Conservation (phyloP, 2,888 invertebrate genomes). For the Aspidiotus rigidus region DNA sequence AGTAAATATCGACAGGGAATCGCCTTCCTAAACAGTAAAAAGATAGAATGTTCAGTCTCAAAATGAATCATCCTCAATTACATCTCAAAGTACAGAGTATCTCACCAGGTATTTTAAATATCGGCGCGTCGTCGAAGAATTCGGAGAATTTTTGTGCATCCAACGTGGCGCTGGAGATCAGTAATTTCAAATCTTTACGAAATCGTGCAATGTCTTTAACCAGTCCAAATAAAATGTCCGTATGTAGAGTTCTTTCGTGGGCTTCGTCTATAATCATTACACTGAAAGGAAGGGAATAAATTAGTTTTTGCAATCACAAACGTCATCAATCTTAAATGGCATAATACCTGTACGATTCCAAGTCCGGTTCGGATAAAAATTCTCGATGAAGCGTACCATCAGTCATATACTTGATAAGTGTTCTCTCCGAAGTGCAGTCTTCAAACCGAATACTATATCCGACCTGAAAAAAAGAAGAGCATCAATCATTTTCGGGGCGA, state of each 20-base stretch:
- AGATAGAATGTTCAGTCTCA: neutral
- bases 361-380: slow-evolving; percentile 93
- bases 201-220: slow-evolving; percentile 93
- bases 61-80: neutral
- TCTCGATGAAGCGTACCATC: slow-evolving; percentile 96
- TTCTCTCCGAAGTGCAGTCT: slow-evolving; percentile 96
- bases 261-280: slow-evolving; percentile 99
- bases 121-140: slow-evolving; percentile 97
- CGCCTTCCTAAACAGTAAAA: slow-evolving; percentile 58
- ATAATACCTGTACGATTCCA: slow-evolving; percentile 62
- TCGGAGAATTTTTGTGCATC: slow-evolving; percentile 96
- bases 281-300: slow-evolving; percentile 45
- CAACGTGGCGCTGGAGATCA: slow-evolving; percentile 95
- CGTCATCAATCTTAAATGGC: neutral
- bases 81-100: neutral
- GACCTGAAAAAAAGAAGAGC: slow-evolving; percentile 43
- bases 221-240: slow-evolving; percentile 94
- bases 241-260: slow-evolving; percentile 95
- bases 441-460: slow-evolving; percentile 87
- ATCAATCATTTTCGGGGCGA: too few species aligned
- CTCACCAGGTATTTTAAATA: slow-evolving; percentile 77
- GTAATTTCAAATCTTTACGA: slow-evolving; percentile 82
- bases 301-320: neutral
- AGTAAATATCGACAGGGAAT: slow-evolving; percentile 97
- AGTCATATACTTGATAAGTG: slow-evolving; percentile 97